Conservation (phyloP, 1,140 invertebrate species). For the Ceratosolen solmsi region DNA sequence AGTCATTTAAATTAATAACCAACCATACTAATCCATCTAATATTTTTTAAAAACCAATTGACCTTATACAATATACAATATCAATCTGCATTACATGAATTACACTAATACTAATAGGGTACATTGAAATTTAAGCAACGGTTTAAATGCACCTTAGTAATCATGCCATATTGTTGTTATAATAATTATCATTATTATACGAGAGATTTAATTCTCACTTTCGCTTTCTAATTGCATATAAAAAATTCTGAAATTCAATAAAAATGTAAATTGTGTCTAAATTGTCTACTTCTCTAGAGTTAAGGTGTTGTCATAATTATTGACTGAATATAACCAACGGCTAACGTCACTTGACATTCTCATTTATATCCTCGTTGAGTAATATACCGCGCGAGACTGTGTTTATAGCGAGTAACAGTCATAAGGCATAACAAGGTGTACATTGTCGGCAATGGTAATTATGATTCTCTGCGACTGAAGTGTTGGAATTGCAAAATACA, state of each 20-base stretch:
- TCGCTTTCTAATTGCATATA: not conserved
- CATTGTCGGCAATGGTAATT: not conserved
- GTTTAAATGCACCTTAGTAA: too few species aligned
- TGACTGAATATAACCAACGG: conserved; percentile 3
- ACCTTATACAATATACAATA: too few species aligned
- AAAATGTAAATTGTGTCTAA: not conserved
- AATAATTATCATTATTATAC: not conserved
- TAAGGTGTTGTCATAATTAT: not conserved
- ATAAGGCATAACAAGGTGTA: not conserved
- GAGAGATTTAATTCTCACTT: not conserved
- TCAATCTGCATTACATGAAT: too few species aligned
- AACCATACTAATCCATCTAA: too few species aligned
- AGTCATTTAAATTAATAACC: too few species aligned
- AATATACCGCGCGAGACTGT: not conserved
- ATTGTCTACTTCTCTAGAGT: not conserved
- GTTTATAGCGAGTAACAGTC: not conserved
- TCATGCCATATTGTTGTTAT: too few species aligned
- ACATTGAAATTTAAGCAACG: too few species aligned
- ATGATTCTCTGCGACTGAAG: not conserved
- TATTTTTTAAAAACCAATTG: too few species aligned
- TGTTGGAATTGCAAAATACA: too few species aligned
- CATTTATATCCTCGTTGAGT: not conserved
- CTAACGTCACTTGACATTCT: not conserved
- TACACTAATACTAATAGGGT: too few species aligned
- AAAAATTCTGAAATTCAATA: not conserved